A percentile compares a stretch with the other conserved stretches of the same genome.
phyloP scores from a whole-genome alignment of 2,113 vertebrate species.

The Colistium nudipinnis region DNA sequence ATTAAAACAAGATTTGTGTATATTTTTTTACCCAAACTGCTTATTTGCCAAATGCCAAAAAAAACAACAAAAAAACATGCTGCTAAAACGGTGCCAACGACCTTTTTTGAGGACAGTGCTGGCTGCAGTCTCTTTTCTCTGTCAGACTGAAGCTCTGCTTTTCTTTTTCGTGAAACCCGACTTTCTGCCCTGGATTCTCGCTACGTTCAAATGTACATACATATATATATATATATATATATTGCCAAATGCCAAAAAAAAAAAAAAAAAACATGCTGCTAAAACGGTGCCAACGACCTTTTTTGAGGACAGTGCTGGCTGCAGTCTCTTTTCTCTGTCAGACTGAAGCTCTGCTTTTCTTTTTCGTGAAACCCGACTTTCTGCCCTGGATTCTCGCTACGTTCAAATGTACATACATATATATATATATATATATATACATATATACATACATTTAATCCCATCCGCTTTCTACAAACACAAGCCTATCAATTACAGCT shows the following conservation, averaged over 20 bases:
- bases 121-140: slow-evolving; percentile 10
- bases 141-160: slow-evolving; percentile 15
- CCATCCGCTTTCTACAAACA: slow-evolving; percentile 56
- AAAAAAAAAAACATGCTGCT: slow-evolving; percentile 7
- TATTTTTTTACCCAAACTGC: slow-evolving; percentile 23
- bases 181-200: slow-evolving; percentile 45
- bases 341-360: slow-evolving; percentile 12
- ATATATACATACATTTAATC: slow-evolving; percentile 47
- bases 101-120: slow-evolving; percentile 18
- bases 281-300: slow-evolving; percentile 27
- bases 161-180: slow-evolving; percentile 22
- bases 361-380: slow-evolving; percentile 37
- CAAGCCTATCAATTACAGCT: slow-evolving; percentile 74
- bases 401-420: slow-evolving; percentile 23
- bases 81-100: slow-evolving; percentile 24
- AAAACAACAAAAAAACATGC: slow-evolving; percentile 11
- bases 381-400: slow-evolving; percentile 37
- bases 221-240: no score
- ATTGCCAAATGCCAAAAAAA: background rate
- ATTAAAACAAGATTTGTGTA: slow-evolving; percentile 61
- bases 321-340: slow-evolving; percentile 16
- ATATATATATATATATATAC: slow-evolving; percentile 38
- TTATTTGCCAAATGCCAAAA: background rate
- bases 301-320: slow-evolving; percentile 11
- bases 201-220: slow-evolving; percentile 19